These are phyloP conservation scores for Ia io DNA, from an alignment of 2,113 vertebrate species.

Conservation along the genomic window DNA sequence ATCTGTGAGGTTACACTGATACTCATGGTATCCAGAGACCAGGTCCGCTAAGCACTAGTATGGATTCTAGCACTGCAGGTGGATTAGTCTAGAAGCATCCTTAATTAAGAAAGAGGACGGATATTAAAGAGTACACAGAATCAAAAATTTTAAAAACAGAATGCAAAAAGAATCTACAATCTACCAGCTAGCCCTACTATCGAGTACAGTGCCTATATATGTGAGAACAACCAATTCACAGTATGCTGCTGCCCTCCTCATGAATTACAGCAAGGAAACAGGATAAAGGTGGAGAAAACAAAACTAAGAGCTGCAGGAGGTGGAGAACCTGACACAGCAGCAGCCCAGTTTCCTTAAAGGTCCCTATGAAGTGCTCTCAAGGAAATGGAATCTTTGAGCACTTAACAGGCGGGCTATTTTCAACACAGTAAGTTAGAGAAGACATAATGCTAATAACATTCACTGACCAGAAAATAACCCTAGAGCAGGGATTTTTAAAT, in stretches of 20 bases:
- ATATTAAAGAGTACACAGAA: background rate
- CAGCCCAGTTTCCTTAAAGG: background rate
- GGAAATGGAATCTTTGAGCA: background rate
- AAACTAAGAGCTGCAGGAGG: background rate
- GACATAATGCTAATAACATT: background rate
- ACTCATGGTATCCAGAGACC: background rate
- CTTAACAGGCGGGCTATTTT: background rate
- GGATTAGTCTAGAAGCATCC: background rate
- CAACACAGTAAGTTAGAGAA: background rate
- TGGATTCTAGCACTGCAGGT: background rate
- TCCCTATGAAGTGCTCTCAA: background rate
- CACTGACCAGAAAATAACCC: background rate
- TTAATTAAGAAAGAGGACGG: background rate
- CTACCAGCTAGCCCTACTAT: background rate
- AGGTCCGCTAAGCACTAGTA: background rate
- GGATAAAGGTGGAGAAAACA: background rate
- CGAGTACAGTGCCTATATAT: rapidly evolving
- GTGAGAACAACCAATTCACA: background rate
- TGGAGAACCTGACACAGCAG: too few species aligned
- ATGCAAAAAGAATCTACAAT: background rate
- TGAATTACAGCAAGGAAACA: background rate
- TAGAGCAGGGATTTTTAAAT: background rate
- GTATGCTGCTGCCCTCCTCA: background rate
- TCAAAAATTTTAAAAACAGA: background rate
- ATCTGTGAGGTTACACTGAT: background rate